Percentiles rank a stretch among this genome's conserved stretches.
Conservation (phyloP, 1,140 invertebrate species). For the Anadara kagoshimensis region DNA sequence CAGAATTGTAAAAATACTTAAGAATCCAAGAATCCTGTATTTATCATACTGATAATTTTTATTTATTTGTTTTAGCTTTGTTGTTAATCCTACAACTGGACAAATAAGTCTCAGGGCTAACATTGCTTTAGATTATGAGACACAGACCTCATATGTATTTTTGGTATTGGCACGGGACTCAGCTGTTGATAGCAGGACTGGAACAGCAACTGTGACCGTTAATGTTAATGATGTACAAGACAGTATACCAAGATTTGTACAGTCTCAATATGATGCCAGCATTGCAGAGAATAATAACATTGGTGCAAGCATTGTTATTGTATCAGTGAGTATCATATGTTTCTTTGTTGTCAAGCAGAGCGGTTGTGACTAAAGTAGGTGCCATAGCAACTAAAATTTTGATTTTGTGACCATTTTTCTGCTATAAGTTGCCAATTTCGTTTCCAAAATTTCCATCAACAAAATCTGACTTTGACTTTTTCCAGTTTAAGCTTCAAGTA, state of each 20-base stretch:
- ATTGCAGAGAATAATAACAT: constrained; percentile 48
- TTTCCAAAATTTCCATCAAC: no score
- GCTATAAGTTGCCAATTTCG: no score
- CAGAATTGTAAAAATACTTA: no score
- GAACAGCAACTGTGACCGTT: constrained; percentile 50
- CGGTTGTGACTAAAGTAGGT: no score
- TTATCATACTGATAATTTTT: background rate
- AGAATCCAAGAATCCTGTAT: no score
- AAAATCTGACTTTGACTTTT: no score
- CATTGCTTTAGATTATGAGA: constrained; percentile 53
- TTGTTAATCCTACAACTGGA: constrained; percentile 41
- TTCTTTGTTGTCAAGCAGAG: background rate
- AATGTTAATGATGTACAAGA: constrained; percentile 54
- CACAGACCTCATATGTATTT: constrained; percentile 34
- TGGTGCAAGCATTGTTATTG: constrained; percentile 37
- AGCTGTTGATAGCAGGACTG: constrained; percentile 33
- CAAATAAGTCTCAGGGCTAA: constrained; percentile 34
- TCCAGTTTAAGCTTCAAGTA: no score
- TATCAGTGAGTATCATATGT: constrained; percentile 43
- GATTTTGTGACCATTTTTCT: no score
- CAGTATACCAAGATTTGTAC: constrained; percentile 50
- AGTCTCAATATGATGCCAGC: constrained; percentile 33
- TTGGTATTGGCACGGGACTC: constrained; percentile 49
- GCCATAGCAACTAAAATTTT: no score
- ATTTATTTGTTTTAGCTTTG: constrained; percentile 43